These are phyloP conservation scores for Centruroides vittatus DNA, from an alignment of 1,140 invertebrate genomes.

Conservation along the genomic window DNA sequence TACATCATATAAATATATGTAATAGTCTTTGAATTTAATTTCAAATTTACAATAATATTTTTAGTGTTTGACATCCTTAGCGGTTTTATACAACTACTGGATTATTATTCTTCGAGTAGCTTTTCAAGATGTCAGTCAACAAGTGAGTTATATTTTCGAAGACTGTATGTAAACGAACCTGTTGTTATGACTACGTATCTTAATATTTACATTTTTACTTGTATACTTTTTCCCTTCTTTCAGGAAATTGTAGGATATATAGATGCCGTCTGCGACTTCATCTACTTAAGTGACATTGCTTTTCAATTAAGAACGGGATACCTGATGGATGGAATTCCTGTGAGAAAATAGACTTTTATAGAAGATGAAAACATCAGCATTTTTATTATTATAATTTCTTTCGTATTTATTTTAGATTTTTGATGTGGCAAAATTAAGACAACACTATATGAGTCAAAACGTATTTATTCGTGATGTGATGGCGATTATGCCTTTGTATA, in stretches of 20 bases:
- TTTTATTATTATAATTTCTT: background rate
- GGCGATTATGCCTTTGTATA: constrained; percentile 8
- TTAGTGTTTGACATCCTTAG: constrained; percentile 5
- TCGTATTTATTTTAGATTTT: constrained; percentile 2
- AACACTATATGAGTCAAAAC: constrained; percentile 9
- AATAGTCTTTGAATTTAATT: background rate
- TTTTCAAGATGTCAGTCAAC: constrained; percentile 7
- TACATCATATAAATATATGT: background rate
- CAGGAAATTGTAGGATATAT: constrained; percentile 2
- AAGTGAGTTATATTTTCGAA: background rate
- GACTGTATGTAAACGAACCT: background rate
- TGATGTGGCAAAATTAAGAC: constrained; percentile 5
- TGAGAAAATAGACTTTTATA: constrained; percentile 1
- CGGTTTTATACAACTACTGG: constrained; percentile 11
- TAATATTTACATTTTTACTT: background rate
- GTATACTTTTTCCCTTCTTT: background rate
- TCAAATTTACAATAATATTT: background rate
- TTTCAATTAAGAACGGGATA: constrained; percentile 11
- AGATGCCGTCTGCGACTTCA: constrained; percentile 7
- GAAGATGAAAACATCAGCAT: background rate
- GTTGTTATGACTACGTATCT: background rate
- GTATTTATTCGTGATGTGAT: constrained; percentile 13
- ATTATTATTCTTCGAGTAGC: constrained; percentile 9
- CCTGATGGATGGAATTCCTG: constrained; percentile 14
- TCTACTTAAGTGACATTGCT: constrained; percentile 7